Evolutionary conservation across 1,140 invertebrate species (phyloP).

Genomic region (Heliothis subflexa): DNA sequence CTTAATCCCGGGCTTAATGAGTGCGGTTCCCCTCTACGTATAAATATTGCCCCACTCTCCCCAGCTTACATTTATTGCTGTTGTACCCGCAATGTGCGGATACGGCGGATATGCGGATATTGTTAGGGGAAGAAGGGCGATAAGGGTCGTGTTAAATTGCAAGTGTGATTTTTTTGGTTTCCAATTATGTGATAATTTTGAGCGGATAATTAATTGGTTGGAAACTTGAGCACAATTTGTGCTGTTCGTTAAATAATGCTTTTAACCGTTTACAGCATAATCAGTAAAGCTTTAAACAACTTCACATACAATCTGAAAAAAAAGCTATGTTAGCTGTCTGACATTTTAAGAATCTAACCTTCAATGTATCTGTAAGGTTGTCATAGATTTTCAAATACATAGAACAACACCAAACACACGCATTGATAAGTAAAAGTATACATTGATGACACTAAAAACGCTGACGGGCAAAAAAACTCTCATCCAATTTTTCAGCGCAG

Average conservation of each 20-base stretch:
- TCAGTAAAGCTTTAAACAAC: no score
- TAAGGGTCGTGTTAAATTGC: slow-evolving; percentile 42
- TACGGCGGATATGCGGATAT: slow-evolving; percentile 39
- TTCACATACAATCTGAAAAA: no score
- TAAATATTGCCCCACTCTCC: slow-evolving; percentile 36
- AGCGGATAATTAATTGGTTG: slow-evolving; percentile 19
- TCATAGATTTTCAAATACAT: no score
- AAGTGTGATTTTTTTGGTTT: slow-evolving; percentile 42
- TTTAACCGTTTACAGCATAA: no score
- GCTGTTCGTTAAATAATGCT: no score
- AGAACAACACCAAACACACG: no score
- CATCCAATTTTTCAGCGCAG: neutral
- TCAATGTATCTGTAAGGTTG: no score
- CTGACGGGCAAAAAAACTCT: neutral
- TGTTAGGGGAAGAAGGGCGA: slow-evolving; percentile 42
- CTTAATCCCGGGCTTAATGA: slow-evolving; percentile 53
- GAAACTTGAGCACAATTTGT: neutral
- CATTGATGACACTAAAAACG: neutral
- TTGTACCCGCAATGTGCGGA: slow-evolving; percentile 44
- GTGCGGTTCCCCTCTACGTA: slow-evolving; percentile 35
- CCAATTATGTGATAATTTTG: slow-evolving; percentile 38
- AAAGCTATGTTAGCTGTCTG: no score
- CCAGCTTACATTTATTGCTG: slow-evolving; percentile 52
- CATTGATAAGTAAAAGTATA: no score
- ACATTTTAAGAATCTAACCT: no score